These are phyloP conservation scores for Rugalucina vietnamica DNA, from an alignment of 2,888 invertebrate species.

Conservation along the genomic window DNA sequence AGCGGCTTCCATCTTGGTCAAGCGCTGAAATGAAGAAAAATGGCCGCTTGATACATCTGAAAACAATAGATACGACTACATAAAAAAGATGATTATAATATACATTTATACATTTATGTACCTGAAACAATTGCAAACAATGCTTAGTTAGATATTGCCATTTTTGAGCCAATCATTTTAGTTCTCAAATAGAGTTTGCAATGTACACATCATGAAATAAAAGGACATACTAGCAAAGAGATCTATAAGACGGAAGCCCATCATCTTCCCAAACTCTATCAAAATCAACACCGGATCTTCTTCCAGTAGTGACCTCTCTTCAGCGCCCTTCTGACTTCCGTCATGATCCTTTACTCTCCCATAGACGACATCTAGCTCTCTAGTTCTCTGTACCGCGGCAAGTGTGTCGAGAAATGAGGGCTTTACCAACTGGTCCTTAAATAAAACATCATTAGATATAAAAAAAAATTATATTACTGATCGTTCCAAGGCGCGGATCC, in stretches of 20 bases:
- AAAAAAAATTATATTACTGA: too few species aligned
- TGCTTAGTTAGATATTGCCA: too few species aligned
- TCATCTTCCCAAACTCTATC: conserved; percentile 68
- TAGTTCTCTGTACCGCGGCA: conserved; percentile 45
- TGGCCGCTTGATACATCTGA: too few species aligned
- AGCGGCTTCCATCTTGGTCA: conserved; percentile 73
- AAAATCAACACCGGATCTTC: conserved; percentile 70
- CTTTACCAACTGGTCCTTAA: conserved; percentile 71
- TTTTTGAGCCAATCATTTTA: too few species aligned
- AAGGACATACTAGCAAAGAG: conserved; percentile 68
- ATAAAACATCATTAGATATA: too few species aligned
- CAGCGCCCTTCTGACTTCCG: conserved; percentile 53
- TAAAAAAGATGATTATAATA: too few species aligned
- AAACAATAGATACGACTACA: too few species aligned
- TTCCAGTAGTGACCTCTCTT: conserved; percentile 67
- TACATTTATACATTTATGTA: too few species aligned
- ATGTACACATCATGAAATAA: too few species aligned
- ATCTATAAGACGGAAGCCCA: conserved; percentile 68
- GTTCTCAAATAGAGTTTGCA: too few species aligned
- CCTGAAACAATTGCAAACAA: too few species aligned
- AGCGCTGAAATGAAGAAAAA: conserved; percentile 51
- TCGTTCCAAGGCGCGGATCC: too few species aligned
- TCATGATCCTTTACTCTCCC: conserved; percentile 69
- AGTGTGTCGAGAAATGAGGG: conserved; percentile 60
- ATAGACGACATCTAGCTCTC: conserved; percentile 61